Evolutionary conservation across 2,797 vertebrate species (phyloP), one percentile per base, ranked within the genome.

Genomic region (Synanceia verrucosa): DNA sequence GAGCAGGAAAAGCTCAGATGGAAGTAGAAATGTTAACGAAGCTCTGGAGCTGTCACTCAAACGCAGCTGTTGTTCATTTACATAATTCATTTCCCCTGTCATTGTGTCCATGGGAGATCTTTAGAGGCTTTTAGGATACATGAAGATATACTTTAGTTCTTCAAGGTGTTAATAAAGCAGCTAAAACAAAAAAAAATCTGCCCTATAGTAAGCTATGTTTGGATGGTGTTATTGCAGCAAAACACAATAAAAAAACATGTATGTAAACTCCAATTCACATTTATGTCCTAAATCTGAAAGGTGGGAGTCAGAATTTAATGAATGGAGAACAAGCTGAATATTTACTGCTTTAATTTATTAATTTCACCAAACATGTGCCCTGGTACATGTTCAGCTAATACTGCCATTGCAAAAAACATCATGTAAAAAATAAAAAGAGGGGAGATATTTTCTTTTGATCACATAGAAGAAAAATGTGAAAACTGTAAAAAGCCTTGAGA

Each of bases 381-480:
- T 36, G 1, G 19, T 28, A 55, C 21, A 59, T 28, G 12, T 29
- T 31, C 4, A 50, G n/a, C 3, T 41, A 62, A 43, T 41, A 60
- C n/a, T 66, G 39, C 19, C 12, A 12, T 43, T 37, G 23, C 4
- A 78, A 65, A 58, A 44, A 56, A 23, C 34, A 36, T 59, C 10
- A 65, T 23, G 6, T 37, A 24, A 6, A 44, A 16, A 33, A 31
- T 36, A 34, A 10, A n/a, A 39, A 8, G 1, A 26, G 3, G 5
- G 26, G 12, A 69, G 7, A 34, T 29, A 64, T 12, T 21, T 37
- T 24, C 6, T 14, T 24, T 34, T 31, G 23, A 65, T 58, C n/a
- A 44, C 41, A 63, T n/a, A 10, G 18, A 31, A 60, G 47, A 78
- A 71, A 64, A 51, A 83, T 80, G 48, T 58, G 19, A 52, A 52